These are phyloP conservation scores for Corydoras sp. DNA, from an alignment of 2,113 vertebrate species.

Conservation along the genomic window DNA sequence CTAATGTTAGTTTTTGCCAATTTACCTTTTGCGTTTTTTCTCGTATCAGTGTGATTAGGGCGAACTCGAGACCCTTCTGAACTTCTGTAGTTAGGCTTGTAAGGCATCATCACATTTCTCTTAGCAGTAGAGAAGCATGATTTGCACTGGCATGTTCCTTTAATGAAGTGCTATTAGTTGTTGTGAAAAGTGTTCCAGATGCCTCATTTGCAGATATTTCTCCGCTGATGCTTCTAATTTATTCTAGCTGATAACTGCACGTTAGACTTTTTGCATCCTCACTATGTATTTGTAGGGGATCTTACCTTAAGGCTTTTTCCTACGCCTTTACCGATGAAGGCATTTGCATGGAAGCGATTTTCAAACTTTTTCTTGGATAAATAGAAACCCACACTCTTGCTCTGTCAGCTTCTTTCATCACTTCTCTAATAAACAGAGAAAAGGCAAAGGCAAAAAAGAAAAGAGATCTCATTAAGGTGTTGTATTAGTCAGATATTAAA, in stretches of 20 bases:
- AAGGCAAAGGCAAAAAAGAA: constrained; percentile 27
- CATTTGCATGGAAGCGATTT: constrained; percentile 41
- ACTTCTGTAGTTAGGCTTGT: too few species aligned
- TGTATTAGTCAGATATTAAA: constrained; percentile 50
- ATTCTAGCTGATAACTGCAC: not conserved
- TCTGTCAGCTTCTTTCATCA: constrained; percentile 40
- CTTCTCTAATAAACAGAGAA: constrained; percentile 38
- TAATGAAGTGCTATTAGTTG: not conserved
- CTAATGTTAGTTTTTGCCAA: too few species aligned
- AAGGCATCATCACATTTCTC: too few species aligned
- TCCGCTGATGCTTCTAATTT: not conserved
- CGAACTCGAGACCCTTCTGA: too few species aligned
- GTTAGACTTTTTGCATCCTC: constrained; percentile 12
- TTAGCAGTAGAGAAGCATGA: too few species aligned
- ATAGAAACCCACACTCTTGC: constrained; percentile 28
- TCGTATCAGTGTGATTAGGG: too few species aligned
- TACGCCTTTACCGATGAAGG: constrained; percentile 22
- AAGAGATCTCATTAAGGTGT: constrained; percentile 42
- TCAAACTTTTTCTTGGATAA: constrained; percentile 39
- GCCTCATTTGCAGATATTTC: not conserved
- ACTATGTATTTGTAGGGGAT: not conserved
- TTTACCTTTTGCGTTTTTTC: too few species aligned
- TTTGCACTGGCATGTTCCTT: not conserved
- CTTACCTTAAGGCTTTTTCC: constrained; percentile 24
- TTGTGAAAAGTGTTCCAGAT: not conserved